phyloP scores from a whole-genome alignment of 2,888 invertebrate genomes.

The Idaea biselata region DNA sequence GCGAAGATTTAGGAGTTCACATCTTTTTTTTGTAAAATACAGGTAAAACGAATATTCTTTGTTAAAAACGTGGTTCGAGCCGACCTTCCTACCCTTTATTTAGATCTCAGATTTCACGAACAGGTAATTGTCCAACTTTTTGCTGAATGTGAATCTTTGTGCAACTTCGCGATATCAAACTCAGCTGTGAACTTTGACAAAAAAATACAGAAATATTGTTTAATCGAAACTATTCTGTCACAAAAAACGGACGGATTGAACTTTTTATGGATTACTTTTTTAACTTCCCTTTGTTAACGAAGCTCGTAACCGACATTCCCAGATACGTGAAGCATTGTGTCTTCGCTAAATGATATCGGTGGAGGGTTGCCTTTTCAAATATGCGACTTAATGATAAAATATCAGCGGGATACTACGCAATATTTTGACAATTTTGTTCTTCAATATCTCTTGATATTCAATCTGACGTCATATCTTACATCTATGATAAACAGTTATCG shows the following conservation, averaged over 20 bases:
- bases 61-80: constrained; percentile 60
- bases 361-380: constrained; percentile 60
- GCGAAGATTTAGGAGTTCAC: constrained; percentile 58
- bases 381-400: constrained; percentile 69
- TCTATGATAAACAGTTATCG: constrained; percentile 15
- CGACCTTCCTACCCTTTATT: constrained; percentile 76
- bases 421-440: constrained; percentile 72
- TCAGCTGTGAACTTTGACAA: constrained; percentile 58
- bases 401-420: constrained; percentile 69
- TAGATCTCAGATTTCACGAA: constrained; percentile 75
- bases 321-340: constrained; percentile 71
- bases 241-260: constrained; percentile 65
- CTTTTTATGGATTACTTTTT: constrained; percentile 66
- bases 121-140: constrained; percentile 75
- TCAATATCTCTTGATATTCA: constrained; percentile 42
- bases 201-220: constrained; percentile 66
- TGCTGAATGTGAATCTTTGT: constrained; percentile 65
- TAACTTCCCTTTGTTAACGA: constrained; percentile 68
- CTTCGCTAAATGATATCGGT: constrained; percentile 64
- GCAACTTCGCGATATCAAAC: constrained; percentile 71
- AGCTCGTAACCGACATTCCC: constrained; percentile 77
- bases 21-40: constrained; percentile 63
- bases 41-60: constrained; percentile 55
- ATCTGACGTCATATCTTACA: constrained; percentile 19
- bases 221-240: constrained; percentile 63